These are phyloP conservation scores for Selenia dentaria DNA, from an alignment of 2,888 invertebrate species.

Conservation along the genomic window DNA sequence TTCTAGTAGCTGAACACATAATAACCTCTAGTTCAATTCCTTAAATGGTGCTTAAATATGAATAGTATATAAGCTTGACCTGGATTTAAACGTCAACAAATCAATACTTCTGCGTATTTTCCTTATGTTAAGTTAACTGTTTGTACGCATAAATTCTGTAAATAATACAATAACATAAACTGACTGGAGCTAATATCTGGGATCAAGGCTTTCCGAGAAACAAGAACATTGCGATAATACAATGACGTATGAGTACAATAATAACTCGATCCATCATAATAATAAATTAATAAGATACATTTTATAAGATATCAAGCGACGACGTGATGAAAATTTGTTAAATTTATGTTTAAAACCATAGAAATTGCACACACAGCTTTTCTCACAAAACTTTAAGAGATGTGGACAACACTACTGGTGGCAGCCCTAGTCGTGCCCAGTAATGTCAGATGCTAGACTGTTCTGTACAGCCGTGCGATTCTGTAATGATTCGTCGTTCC, in stretches of 20 bases:
- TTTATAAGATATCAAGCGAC: too few species aligned
- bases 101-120: constrained; percentile 20
- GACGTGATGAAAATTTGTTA: too few species aligned
- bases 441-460: too few species aligned
- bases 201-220: constrained; percentile 23
- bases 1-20: too few species aligned
- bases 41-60: constrained; percentile 23
- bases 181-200: constrained; percentile 15
- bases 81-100: constrained; percentile 8
- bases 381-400: too few species aligned
- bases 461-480: too few species aligned
- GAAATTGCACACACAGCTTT: too few species aligned
- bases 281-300: too few species aligned
- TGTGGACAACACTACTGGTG: too few species aligned
- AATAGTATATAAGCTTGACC: constrained; percentile 11
- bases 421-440: too few species aligned
- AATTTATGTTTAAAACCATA: too few species aligned
- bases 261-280: not conserved
- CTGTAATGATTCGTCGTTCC: too few species aligned
- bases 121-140: constrained; percentile 22
- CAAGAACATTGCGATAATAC: not conserved
- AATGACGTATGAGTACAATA: not conserved
- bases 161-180: constrained; percentile 15
- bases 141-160: constrained; percentile 20
- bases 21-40: constrained; percentile 12